These are phyloP conservation scores for Corvus moneduloides DNA, from an alignment of 2,113 vertebrate species.

Conservation along the genomic window DNA sequence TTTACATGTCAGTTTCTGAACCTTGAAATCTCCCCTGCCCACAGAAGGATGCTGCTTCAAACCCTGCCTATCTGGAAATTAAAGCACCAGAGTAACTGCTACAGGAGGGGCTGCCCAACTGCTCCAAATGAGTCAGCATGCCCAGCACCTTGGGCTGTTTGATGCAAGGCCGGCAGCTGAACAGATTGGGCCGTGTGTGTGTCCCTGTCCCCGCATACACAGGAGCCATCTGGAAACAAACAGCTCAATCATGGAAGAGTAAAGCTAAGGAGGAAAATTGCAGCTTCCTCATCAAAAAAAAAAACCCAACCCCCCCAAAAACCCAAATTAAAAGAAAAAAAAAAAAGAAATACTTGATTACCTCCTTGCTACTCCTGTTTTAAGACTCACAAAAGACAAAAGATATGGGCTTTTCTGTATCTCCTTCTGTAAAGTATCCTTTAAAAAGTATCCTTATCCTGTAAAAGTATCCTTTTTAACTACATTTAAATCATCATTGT, in stretches of 20 bases:
- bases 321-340: background rate
- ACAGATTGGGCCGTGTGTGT: background rate
- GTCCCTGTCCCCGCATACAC: background rate
- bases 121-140: background rate
- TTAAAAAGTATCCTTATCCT: background rate
- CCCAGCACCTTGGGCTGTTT: slow-evolving; percentile 14
- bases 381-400: background rate
- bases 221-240: slow-evolving; percentile 54
- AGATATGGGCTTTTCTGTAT: background rate
- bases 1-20: slow-evolving; percentile 4
- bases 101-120: background rate
- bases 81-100: background rate
- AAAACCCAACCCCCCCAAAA: rapidly evolving
- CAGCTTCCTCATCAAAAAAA: background rate
- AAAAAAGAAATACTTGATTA: background rate
- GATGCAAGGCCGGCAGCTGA: slow-evolving; percentile 10
- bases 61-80: background rate
- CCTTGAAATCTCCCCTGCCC: background rate
- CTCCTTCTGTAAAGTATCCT: background rate
- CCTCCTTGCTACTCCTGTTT: background rate
- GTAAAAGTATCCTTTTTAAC: background rate
- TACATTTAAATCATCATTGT: background rate
- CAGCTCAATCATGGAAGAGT: slow-evolving; percentile 44
- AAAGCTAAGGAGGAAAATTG: background rate
- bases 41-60: background rate